A percentile compares a stretch with the other conserved stretches of the same genome.
Evolutionary conservation across 2,113 vertebrate genomes (phyloP).

Genomic region (Sturnira hondurensis): DNA sequence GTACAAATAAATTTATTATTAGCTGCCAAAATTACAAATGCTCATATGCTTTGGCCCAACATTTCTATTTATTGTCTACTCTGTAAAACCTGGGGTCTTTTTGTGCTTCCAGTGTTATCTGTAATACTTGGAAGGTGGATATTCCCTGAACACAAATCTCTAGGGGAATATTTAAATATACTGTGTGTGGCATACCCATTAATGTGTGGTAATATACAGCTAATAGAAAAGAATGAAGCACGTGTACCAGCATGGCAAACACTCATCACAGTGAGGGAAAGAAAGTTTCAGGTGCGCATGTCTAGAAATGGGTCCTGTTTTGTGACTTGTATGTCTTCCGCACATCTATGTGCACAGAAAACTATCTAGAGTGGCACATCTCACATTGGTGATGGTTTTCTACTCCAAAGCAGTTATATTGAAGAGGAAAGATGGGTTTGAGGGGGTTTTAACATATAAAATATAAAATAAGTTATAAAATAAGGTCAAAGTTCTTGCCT

Average conservation of each 20-base stretch:
- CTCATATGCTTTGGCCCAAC: background rate
- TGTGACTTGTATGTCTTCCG: background rate
- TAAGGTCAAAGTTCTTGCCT: background rate
- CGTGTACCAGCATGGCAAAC: background rate
- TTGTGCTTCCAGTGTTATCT: background rate
- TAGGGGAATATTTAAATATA: background rate
- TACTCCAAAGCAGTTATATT: background rate
- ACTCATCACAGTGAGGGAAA: background rate
- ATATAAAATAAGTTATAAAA: constrained; percentile 13
- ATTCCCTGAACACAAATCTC: background rate
- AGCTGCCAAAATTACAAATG: constrained; percentile 21
- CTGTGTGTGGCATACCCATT: fast-evolving
- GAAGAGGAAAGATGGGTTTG: background rate
- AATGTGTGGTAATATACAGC: background rate
- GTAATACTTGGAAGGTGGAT: background rate
- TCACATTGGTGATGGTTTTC: background rate
- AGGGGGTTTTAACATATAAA: background rate
- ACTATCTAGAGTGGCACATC: background rate
- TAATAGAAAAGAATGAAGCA: background rate
- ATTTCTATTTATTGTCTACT: constrained; percentile 5
- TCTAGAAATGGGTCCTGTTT: background rate
- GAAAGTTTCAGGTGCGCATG: background rate
- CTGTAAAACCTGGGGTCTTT: background rate
- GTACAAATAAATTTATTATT: background rate
- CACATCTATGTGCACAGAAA: background rate